Evolutionary conservation across 2,888 invertebrate species (phyloP).

Genomic region (Vandiemenella viatica): DNA sequence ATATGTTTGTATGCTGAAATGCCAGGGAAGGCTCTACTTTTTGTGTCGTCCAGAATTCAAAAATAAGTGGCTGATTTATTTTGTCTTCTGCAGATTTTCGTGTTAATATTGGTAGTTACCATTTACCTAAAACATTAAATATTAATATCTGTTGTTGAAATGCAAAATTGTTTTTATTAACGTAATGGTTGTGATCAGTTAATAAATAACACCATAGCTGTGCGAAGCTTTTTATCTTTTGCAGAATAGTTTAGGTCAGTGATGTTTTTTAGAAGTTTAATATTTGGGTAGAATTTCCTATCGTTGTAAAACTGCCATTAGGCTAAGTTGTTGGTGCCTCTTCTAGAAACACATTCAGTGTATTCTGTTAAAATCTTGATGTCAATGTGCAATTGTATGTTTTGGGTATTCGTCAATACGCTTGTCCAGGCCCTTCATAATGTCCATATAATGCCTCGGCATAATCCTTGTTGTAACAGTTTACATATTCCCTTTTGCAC

Average conservation of each 20-base stretch:
- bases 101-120: no score
- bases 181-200: constrained; percentile 10
- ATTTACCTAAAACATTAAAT: no score
- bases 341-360: constrained; percentile 13
- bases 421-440: constrained; percentile 9
- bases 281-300: constrained; percentile 12
- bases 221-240: constrained; percentile 1
- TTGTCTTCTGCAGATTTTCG: no score
- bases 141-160: no score
- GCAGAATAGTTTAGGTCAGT: background rate
- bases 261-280: constrained; percentile 9
- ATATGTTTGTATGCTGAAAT: no score
- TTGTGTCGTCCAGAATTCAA: no score
- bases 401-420: constrained; percentile 8
- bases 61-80: no score
- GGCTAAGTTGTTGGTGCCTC: constrained; percentile 14
- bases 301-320: constrained; percentile 14
- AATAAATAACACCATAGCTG: constrained; percentile 2
- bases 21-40: no score
- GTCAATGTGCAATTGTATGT: constrained; percentile 11
- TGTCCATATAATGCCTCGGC: constrained; percentile 3
- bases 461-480: constrained; percentile 1
- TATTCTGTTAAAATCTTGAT: constrained; percentile 10
- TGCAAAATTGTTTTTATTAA: constrained; percentile 6
- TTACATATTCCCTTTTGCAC: constrained; percentile 17